Conservation (phyloP, 1,140 invertebrate species). For the Drosophila sproati region DNA sequence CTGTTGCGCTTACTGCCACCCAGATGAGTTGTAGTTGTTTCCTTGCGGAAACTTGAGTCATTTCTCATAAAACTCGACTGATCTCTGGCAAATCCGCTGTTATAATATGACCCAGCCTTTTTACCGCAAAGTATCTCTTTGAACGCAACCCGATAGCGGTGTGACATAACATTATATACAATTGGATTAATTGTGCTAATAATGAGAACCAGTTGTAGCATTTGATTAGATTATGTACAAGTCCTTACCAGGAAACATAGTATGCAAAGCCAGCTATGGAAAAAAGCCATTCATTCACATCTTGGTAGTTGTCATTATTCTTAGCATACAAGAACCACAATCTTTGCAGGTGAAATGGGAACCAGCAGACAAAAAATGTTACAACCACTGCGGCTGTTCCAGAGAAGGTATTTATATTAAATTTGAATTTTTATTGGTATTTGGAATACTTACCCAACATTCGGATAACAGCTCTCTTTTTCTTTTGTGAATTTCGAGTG, state of each 20-base stretch:
- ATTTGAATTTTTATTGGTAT: background rate
- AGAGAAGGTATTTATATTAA: background rate
- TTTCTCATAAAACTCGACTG: conserved; percentile 86
- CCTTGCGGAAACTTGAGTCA: conserved; percentile 86
- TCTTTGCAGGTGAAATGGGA: conserved; percentile 97
- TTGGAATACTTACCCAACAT: conserved; percentile 90
- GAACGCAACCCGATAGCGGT: conserved; percentile 92
- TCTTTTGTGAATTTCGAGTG: conserved; percentile 88
- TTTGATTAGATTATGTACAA: background rate
- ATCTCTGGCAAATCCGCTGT: conserved; percentile 85
- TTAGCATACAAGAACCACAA: conserved; percentile 90
- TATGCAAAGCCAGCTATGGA: conserved; percentile 92
- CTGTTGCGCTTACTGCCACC: conserved; percentile 56
- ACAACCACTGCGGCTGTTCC: conserved; percentile 95
- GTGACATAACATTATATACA: conserved; percentile 95
- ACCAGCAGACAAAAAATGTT: conserved; percentile 98
- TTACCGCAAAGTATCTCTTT: conserved; percentile 88
- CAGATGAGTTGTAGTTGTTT: conserved; percentile 65
- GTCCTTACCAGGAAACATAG: conserved; percentile 90
- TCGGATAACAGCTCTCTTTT: conserved; percentile 90
- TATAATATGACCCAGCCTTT: conserved; percentile 73
- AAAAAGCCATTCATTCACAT: conserved; percentile 92
- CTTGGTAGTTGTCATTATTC: conserved; percentile 86
- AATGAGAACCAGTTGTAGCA: background rate
- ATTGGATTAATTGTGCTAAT: conserved; percentile 93